Evolutionary conservation across 2,797 vertebrate species (phyloP).

Genomic region (Xyrichtys novacula): DNA sequence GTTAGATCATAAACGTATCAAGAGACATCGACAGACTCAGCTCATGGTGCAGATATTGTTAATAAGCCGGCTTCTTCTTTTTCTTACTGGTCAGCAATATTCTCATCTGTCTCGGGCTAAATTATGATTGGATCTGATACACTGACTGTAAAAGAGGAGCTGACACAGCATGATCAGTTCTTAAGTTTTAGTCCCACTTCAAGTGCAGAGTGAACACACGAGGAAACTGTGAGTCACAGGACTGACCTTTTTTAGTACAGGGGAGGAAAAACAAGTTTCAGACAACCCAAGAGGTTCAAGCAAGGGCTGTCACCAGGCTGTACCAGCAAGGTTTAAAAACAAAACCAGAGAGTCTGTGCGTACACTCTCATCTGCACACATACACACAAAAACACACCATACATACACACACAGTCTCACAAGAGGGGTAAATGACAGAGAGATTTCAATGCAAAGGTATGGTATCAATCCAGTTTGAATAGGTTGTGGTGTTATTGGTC

Average conservation of each 20-base stretch:
- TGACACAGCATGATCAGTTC: neutral
- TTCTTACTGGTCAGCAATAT: too few species aligned
- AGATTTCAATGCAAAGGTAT: slow-evolving; percentile 39
- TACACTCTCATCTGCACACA: slow-evolving; percentile 36
- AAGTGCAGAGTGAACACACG: slow-evolving; percentile 25
- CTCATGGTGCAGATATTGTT: slow-evolving; percentile 3
- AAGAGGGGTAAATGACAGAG: slow-evolving; percentile 33
- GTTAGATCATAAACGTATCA: too few species aligned
- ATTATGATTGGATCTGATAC: slow-evolving; percentile 19
- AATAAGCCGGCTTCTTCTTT: slow-evolving; percentile 6
- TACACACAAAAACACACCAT: slow-evolving; percentile 38
- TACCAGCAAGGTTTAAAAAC: slow-evolving; percentile 40
- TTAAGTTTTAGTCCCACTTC: neutral
- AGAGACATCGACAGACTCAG: slow-evolving; percentile 1
- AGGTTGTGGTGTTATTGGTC: slow-evolving; percentile 55
- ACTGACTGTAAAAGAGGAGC: too few species aligned
- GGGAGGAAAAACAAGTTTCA: neutral
- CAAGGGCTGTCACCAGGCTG: slow-evolving; percentile 46
- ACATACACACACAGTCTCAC: slow-evolving; percentile 52
- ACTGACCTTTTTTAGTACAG: slow-evolving; percentile 12
- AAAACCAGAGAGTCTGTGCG: slow-evolving; percentile 31
- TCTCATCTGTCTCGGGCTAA: too few species aligned
- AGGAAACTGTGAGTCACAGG: neutral
- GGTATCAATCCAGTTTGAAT: slow-evolving; percentile 37
- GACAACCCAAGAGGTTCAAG: slow-evolving; percentile 41